Evolutionary conservation across 2,113 vertebrate species (phyloP).

Genomic region (Columbina picui): DNA sequence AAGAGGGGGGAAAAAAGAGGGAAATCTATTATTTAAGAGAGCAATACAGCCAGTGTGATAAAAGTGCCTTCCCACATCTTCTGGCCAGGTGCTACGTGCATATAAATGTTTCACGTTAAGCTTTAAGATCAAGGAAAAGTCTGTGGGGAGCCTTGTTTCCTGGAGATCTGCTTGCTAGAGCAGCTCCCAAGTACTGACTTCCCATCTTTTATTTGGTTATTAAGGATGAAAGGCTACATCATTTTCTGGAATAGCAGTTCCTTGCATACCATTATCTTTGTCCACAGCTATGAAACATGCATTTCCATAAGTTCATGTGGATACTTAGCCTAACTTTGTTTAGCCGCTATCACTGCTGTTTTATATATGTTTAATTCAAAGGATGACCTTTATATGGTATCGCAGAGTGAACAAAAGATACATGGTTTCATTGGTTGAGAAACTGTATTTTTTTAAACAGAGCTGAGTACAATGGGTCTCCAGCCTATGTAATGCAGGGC

Average conservation of each 20-base stretch:
- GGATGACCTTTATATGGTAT: not conserved
- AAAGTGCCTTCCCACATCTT: conserved; percentile 70
- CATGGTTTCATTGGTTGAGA: not conserved
- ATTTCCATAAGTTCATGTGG: conserved; percentile 50
- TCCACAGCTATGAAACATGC: conserved; percentile 51
- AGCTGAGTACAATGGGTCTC: not conserved
- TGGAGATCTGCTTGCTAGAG: conserved; percentile 75
- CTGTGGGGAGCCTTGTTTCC: conserved; percentile 80
- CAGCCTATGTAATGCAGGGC: not conserved
- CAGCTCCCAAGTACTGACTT: conserved; percentile 73
- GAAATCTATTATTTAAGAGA: conserved; percentile 81
- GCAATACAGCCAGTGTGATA: conserved; percentile 75
- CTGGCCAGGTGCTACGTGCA: conserved; percentile 79
- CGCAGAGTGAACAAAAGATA: conserved; percentile 17
- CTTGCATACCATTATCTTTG: conserved; percentile 72
- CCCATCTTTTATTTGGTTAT: conserved; percentile 80
- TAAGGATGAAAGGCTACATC: conserved; percentile 75
- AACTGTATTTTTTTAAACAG: conserved; percentile 31
- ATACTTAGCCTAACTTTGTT: conserved; percentile 6
- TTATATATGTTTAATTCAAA: conserved; percentile 45
- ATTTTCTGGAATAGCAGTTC: conserved; percentile 61
- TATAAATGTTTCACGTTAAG: conserved; percentile 84
- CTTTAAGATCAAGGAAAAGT: conserved; percentile 82
- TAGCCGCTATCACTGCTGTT: not conserved
- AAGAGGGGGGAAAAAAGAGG: not conserved